Conservation (phyloP, 2,113 vertebrate species). For the Poecile atricapillus region DNA sequence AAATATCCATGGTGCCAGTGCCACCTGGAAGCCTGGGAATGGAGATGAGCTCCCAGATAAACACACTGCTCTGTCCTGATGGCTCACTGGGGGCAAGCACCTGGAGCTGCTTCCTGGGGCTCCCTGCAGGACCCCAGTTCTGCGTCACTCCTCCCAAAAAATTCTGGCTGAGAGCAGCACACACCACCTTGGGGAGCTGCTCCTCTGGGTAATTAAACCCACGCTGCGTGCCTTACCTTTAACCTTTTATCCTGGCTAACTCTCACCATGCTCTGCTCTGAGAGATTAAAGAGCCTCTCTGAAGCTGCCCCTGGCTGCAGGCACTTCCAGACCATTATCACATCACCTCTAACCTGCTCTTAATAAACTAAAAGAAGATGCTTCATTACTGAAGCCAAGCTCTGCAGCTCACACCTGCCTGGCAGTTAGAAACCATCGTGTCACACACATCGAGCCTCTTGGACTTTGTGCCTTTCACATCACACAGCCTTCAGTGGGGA, state of each 20-base stretch:
- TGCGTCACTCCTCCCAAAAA: not conserved
- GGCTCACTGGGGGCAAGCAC: not conserved
- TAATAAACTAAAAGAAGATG: not conserved
- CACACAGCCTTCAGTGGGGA: not conserved
- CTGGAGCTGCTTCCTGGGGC: not conserved
- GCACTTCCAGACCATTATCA: not conserved
- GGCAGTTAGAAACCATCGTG: not conserved
- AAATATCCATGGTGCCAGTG: not conserved
- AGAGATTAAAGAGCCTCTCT: not conserved
- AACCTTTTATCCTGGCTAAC: not conserved
- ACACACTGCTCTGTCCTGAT: accelerated
- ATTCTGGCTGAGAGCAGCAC: not conserved
- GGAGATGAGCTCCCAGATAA: not conserved
- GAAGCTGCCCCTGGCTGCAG: not conserved
- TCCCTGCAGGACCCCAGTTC: not conserved
- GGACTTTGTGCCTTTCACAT: not conserved
- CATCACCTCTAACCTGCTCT: conserved; percentile 1
- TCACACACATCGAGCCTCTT: accelerated
- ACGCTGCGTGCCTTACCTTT: not conserved
- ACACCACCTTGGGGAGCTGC: not conserved
- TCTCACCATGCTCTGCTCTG: not conserved
- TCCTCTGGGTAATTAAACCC: not conserved
- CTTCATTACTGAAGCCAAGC: not conserved
- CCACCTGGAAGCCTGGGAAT: not conserved
- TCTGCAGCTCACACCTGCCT: not conserved